Conservation (phyloP, 1,140 invertebrate genomes). For the Radopholus similis region DNA sequence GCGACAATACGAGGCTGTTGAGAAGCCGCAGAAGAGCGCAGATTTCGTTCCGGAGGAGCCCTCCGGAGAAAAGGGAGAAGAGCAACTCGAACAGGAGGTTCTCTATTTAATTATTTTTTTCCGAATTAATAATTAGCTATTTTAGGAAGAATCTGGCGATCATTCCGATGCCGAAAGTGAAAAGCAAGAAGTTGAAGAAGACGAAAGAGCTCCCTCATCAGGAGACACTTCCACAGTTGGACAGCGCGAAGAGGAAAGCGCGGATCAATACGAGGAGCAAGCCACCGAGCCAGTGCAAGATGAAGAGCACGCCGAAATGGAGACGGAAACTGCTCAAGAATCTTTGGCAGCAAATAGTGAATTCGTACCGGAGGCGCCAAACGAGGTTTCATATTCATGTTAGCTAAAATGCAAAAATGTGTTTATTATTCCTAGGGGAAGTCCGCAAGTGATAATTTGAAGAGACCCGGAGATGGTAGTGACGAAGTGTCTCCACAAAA, state of each 20-base stretch:
- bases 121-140: neutral
- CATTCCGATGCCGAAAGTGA: neutral
- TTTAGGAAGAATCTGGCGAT: neutral
- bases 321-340: neutral
- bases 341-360: neutral
- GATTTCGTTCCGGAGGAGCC: neutral
- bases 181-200: neutral
- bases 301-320: conserved; percentile 2
- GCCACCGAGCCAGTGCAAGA: conserved; percentile 3
- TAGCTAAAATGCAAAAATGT: too few species aligned
- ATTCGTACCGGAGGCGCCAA: neutral
- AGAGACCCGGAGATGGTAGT: neutral
- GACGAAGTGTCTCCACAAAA: neutral
- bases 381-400: too few species aligned
- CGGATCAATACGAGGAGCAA: neutral
- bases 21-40: neutral
- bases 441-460: neutral
- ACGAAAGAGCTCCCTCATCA: neutral
- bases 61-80: neutral
- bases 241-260: neutral
- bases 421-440: too few species aligned
- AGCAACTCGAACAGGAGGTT: neutral
- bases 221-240: neutral
- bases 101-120: neutral
- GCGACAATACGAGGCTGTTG: neutral